Percentiles rank a stretch among this genome's conserved stretches.
phyloP scores from a whole-genome alignment of 2,888 invertebrate species.

The Pyrochroa serraticornis region DNA sequence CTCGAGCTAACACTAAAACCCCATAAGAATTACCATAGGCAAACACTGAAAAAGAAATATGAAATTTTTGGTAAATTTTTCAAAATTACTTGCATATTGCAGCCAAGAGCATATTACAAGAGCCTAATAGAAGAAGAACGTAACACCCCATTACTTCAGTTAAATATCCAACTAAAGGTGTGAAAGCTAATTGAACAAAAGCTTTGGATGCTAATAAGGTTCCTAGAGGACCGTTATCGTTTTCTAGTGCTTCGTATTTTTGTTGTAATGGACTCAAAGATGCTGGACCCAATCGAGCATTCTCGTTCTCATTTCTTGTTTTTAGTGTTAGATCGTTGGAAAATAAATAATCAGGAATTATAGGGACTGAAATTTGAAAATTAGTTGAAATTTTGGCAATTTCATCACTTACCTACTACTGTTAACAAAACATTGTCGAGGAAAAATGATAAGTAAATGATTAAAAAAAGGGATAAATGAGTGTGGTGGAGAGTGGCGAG shows the following conservation, averaged over 20 bases:
- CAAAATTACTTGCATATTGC: conserved; percentile 66
- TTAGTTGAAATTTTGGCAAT: not conserved
- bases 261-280: conserved; percentile 56
- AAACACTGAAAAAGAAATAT: conserved; percentile 66
- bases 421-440: conserved; percentile 88
- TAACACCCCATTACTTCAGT: conserved; percentile 71
- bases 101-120: conserved; percentile 69
- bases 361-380: conserved; percentile 67
- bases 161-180: conserved; percentile 75
- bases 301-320: conserved; percentile 23
- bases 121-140: conserved; percentile 71
- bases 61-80: not conserved
- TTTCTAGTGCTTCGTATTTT: conserved; percentile 57
- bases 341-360: conserved; percentile 77
- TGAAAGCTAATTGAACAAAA: conserved; percentile 76
- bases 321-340: conserved; percentile 58
- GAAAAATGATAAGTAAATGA: conserved; percentile 77
- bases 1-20: conserved; percentile 73
- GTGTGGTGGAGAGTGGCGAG: conserved; percentile 39
- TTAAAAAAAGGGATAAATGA: conserved; percentile 58
- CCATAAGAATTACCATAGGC: conserved; percentile 75
- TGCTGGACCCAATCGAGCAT: conserved; percentile 38
- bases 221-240: conserved; percentile 72
- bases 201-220: conserved; percentile 78
- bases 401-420: conserved; percentile 76